These are phyloP conservation scores for Gallinago nigripennis DNA, from an alignment of 2,797 vertebrate genomes.

Conservation along the genomic window DNA sequence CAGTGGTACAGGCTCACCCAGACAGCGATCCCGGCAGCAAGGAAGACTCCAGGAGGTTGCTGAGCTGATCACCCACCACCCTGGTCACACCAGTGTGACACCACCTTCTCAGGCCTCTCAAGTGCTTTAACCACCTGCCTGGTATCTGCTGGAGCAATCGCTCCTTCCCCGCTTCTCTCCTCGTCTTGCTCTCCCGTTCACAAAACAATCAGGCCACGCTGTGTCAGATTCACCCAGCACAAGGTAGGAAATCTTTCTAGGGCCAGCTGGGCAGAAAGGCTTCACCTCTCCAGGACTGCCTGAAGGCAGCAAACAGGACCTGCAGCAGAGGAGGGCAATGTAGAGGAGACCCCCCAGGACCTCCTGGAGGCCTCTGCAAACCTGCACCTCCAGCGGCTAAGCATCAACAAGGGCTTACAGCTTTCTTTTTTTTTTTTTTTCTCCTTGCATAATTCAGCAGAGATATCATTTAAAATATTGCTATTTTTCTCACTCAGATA, in stretches of 20 bases:
- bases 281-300: neutral
- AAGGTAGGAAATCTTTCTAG: neutral
- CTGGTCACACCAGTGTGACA: accelerated
- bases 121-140: neutral
- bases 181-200: accelerated
- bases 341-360: neutral
- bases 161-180: neutral
- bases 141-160: accelerated
- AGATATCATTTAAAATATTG: constrained; percentile 31
- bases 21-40: accelerated
- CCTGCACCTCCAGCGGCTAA: neutral
- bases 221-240: neutral
- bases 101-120: accelerated
- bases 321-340: neutral
- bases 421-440: neutral
- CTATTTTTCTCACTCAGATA: constrained; percentile 29
- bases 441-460: neutral
- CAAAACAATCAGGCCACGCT: accelerated
- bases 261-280: neutral
- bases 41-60: neutral
- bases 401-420: accelerated
- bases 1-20: accelerated
- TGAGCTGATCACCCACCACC: accelerated
- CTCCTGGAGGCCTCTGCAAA: neutral
- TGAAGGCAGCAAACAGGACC: neutral